Evolutionary conservation across 2,113 vertebrate genomes (phyloP).

Genomic region (Salvelinus alpinus): DNA sequence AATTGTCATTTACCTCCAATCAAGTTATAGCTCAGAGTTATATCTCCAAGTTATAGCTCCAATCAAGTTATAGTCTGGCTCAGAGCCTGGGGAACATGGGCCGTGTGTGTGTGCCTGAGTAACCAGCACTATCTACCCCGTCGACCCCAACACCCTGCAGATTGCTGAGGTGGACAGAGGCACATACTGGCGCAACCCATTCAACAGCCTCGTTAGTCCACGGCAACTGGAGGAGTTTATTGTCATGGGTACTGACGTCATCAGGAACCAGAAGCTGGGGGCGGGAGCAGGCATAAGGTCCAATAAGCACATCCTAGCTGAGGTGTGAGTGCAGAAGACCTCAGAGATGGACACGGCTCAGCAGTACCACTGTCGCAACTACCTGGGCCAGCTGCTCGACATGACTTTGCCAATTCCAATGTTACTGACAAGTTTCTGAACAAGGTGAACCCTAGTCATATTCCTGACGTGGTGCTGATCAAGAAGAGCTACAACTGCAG

Average conservation of each 20-base stretch:
- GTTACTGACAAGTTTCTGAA: conserved; percentile 92
- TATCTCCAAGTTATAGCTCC: too few relatives aligned
- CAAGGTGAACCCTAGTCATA: conserved; percentile 88
- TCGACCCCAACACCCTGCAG: conserved; percentile 91
- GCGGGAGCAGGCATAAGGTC: conserved; percentile 89
- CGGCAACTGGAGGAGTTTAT: conserved; percentile 94
- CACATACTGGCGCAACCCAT: conserved; percentile 92
- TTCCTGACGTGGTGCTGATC: conserved; percentile 96
- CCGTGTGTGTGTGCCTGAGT: conserved; percentile 92
- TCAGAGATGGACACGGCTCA: conserved; percentile 90
- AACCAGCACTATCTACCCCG: conserved; percentile 90
- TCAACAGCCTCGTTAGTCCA: conserved; percentile 86
- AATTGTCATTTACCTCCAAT: too few relatives aligned
- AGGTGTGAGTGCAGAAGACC: conserved; percentile 95
- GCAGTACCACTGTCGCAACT: conserved; percentile 94
- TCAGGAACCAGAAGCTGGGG: conserved; percentile 78
- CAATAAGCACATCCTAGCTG: conserved; percentile 91
- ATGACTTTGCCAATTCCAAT: conserved; percentile 96
- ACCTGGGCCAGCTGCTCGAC: conserved; percentile 93
- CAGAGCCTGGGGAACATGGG: conserved; percentile 95
- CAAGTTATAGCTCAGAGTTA: too few relatives aligned
- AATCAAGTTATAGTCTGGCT: conserved; percentile 69
- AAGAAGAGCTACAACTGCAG: conserved; percentile 93
- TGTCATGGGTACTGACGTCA: conserved; percentile 84
- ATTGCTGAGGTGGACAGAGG: conserved; percentile 92